Evolutionary conservation across 2,888 invertebrate genomes (phyloP), one percentile per base, ranked within the genome.

Genomic region (Cyrtodaria siliqua): DNA sequence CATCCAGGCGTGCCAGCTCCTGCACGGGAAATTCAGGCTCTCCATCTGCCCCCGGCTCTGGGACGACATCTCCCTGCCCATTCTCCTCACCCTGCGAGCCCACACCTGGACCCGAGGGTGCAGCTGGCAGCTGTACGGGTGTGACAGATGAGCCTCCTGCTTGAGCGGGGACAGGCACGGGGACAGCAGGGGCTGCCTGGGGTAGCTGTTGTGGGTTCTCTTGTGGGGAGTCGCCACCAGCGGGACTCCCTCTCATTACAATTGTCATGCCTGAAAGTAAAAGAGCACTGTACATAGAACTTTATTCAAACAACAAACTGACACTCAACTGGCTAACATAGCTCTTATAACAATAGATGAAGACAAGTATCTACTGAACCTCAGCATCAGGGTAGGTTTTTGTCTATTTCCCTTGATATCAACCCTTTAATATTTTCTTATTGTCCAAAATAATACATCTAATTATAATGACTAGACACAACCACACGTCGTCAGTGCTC

Each of bases 1-100:
- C 98, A 94, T 98, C 98, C 88, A 99, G 94, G 87, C 96, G 96
- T 86, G 96, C 95, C 92, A 99, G 94, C 93, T 98, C 97, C 59
- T 96, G 95, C 91, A 96, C 95, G 79, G 98, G 98, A 95, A 98
- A 99, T 83, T 95, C 95, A 16, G 91, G 89, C 69, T 92, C 92
- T 87, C 92, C 82, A 42, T 89, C 90, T 42, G 87, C 89, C 18
- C 79, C 81, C 47, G 64, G 52, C 44, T 83, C 88, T 27, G 78
- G 53, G 23, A 70, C 60, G 6, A 76, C 80, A 71, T 88, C 87
- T 12, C 86, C 87, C 61, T 87, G 86, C n/a, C 86, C 87, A 60
- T 78, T 84, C 50, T 88, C 88, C 23, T 85, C 86, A 47, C 79
- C 80, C 16, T 56, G 66, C 24, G 61, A 60, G 18, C 18, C 40